Evolutionary conservation across 2,888 invertebrate species (phyloP).

Genomic region (Galerucella calmariensis): DNA sequence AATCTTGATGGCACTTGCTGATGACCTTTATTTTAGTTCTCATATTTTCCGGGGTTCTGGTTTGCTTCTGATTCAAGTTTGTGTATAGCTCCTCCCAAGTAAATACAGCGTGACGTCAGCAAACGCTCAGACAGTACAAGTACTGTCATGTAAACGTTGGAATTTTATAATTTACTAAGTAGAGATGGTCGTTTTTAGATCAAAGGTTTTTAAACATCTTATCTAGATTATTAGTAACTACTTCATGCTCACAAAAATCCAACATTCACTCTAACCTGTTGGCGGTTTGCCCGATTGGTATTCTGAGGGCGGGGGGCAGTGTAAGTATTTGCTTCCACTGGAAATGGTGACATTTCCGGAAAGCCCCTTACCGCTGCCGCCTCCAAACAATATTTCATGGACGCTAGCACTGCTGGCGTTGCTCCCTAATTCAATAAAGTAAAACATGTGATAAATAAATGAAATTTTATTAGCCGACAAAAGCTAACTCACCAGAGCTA

Average conservation of each 20-base stretch:
- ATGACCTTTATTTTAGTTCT: no score
- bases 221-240: not conserved
- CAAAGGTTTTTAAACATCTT: not conserved
- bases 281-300: slow-evolving; percentile 58
- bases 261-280: slow-evolving; percentile 49
- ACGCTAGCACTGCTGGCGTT: slow-evolving; percentile 65
- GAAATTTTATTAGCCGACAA: not conserved
- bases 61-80: no score
- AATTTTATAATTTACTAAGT: no score
- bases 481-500: slow-evolving; percentile 63
- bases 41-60: no score
- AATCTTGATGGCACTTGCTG: no score
- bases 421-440: slow-evolving; percentile 47
- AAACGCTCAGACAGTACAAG: no score
- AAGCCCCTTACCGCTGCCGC: slow-evolving; percentile 60
- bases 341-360: slow-evolving; percentile 82
- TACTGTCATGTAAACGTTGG: no score
- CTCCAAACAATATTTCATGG: slow-evolving; percentile 61
- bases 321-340: slow-evolving; percentile 82
- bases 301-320: slow-evolving; percentile 79
- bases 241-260: not conserved
- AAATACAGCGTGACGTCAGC: no score
- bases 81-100: no score
- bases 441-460: not conserved
- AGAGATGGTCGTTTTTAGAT: not conserved